Evolutionary conservation across 2,888 invertebrate genomes (phyloP), one percentile per base, ranked within the genome.

Genomic region (Neoscelio sp.): DNA sequence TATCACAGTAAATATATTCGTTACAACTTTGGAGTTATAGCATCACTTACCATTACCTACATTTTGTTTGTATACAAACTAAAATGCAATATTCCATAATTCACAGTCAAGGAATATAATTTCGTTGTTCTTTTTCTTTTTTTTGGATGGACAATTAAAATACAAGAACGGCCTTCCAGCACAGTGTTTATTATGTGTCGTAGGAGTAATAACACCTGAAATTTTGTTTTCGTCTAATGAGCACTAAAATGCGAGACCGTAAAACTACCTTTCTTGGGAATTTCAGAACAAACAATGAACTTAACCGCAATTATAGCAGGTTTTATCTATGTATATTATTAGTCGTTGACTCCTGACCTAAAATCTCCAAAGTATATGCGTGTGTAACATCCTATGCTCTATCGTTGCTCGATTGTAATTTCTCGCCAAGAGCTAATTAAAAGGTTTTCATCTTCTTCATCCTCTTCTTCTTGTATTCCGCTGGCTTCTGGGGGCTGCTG

Each of bases 381-480:
- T 56, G 38, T 13, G 15, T 35, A 33, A 15, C 67, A 54, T 17
- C 26, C 56, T 30, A 15, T 46, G 54, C 67, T 23, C 67, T 35
- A 18, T 56, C 56, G 56, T 68, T 56, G 56, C 23, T 10, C 56
- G 64, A 65, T 50, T 38, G 64, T 52, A 65, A 50, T 65, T 65
- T 50, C 62, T 50, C 68, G 56, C 54, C 68, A 56, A 18, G 12
- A 67, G 68, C 52, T 68, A 68, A 68, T 68, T 68, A 68, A 68
- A 68, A 68, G 56, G 42, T 48, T 35, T 52, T 68, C 68, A 48
- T 56, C 46, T 56, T 68, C 56, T 46, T 15, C 23, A 30, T 48
- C 10, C 26, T 50, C 15, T 58, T 56, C 15, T 13, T 23, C 13
- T 33, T 35, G 18, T 30, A 13, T 26, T 42, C 17, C 15, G 44